Evolutionary conservation across 1,140 invertebrate genomes (phyloP).

Genomic region (Stenopsyche tienmushanensis): DNA sequence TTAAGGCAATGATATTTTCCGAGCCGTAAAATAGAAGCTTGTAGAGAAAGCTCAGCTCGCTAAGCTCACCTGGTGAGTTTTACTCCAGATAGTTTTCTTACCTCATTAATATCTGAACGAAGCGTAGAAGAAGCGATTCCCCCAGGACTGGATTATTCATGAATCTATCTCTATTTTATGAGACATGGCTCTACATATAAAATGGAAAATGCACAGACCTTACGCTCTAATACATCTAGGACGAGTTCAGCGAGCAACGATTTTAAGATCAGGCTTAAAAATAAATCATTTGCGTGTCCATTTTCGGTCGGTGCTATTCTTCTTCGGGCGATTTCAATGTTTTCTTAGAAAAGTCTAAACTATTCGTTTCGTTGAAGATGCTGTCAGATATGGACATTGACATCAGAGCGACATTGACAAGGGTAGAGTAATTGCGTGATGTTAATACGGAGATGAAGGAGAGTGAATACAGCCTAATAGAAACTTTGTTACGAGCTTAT

Average conservation of each 20-base stretch:
- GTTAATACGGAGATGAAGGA: slow-evolving; percentile 17
- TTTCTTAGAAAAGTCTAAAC: not conserved
- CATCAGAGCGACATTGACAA: slow-evolving; percentile 24
- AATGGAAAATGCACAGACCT: not conserved
- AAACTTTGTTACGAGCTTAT: too few relatives aligned
- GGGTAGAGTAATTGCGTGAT: slow-evolving; percentile 30
- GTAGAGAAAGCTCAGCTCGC: not conserved
- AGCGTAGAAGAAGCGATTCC: not conserved
- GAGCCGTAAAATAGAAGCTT: not conserved
- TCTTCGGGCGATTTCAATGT: too few relatives aligned
- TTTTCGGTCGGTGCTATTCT: too few relatives aligned
- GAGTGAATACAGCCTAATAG: too few relatives aligned
- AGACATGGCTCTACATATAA: not conserved
- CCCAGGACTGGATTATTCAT: not conserved
- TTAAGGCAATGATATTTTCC: not conserved
- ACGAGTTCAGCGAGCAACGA: not conserved
- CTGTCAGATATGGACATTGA: slow-evolving; percentile 25
- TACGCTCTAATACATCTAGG: too few relatives aligned
- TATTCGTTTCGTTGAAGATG: slow-evolving; percentile 17
- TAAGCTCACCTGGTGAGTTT: not conserved
- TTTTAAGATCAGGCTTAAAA: not conserved
- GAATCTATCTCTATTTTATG: not conserved
- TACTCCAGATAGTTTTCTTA: not conserved
- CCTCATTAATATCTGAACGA: not conserved
- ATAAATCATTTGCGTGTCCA: too few relatives aligned